Evolutionary conservation across 2,888 invertebrate genomes (phyloP).

Genomic region (Malacosoma neustria): DNA sequence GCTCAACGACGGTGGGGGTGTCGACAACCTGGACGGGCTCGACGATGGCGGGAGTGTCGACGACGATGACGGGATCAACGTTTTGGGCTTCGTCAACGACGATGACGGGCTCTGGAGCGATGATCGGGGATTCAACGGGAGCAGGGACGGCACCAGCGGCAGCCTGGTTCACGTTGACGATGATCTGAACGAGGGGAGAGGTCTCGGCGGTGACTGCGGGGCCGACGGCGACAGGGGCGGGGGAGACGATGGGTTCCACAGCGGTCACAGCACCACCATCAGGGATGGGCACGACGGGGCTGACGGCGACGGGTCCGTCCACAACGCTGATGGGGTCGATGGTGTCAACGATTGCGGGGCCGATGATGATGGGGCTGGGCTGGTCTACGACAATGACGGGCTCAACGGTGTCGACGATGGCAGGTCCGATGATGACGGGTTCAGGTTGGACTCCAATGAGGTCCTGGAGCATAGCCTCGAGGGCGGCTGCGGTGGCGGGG

Average conservation of each 20-base stretch:
- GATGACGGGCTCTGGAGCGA: conserved; percentile 8
- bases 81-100: conserved; percentile 11
- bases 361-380: neutral
- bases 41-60: conserved; percentile 9
- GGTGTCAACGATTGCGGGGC: conserved; percentile 3
- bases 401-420: conserved; percentile 9
- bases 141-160: conserved; percentile 6
- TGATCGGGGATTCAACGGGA: conserved; percentile 8
- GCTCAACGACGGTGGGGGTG: too few species aligned
- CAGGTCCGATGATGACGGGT: neutral
- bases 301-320: conserved; percentile 1
- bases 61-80: conserved; percentile 10
- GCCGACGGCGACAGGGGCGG: conserved; percentile 14
- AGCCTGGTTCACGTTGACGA: conserved; percentile 23
- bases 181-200: conserved; percentile 20
- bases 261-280: conserved; percentile 1
- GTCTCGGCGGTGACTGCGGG: conserved; percentile 8
- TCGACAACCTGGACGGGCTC: conserved; percentile 8
- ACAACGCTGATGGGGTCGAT: neutral
- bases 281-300: conserved; percentile 3
- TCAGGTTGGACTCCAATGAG: conserved; percentile 6
- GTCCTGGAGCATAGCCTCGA: conserved; percentile 15
- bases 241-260: conserved; percentile 5
- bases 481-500: conserved; percentile 35
- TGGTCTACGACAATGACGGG: conserved; percentile 14